Conservation (phyloP, 2,888 invertebrate genomes). For the Odontomyia ornata region DNA sequence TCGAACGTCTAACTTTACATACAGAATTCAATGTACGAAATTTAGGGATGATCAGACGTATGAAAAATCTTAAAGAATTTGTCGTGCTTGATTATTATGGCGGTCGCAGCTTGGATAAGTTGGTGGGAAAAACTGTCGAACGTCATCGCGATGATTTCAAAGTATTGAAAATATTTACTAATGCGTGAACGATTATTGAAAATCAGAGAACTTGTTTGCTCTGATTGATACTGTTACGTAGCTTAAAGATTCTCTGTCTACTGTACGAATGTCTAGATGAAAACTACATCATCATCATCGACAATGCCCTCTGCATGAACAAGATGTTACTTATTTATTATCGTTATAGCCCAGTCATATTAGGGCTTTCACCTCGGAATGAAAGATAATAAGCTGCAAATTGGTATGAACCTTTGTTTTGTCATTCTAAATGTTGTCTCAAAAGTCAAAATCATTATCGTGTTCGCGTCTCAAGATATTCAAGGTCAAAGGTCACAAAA, state of each 20-base stretch:
- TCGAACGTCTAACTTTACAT: background rate
- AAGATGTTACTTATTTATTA: too few relatives aligned
- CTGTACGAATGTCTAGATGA: slow-evolving; percentile 25
- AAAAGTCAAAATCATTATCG: too few relatives aligned
- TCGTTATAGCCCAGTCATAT: too few relatives aligned
- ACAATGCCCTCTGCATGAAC: too few relatives aligned
- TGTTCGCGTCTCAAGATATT: too few relatives aligned
- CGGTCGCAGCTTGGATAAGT: background rate
- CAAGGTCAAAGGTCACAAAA: too few relatives aligned
- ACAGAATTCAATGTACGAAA: slow-evolving; percentile 13
- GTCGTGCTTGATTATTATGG: slow-evolving; percentile 21
- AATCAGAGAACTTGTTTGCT: slow-evolving; percentile 1
- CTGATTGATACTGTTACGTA: background rate
- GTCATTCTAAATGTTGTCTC: too few relatives aligned
- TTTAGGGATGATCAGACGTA: slow-evolving; percentile 18
- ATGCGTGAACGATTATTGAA: slow-evolving; percentile 4
- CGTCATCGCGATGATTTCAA: slow-evolving; percentile 11
- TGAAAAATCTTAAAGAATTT: slow-evolving; percentile 17
- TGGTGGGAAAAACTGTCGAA: background rate
- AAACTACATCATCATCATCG: background rate
- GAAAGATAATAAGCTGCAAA: too few relatives aligned
- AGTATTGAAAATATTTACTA: slow-evolving; percentile 11
- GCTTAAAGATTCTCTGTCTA: background rate
- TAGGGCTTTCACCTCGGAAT: too few relatives aligned
- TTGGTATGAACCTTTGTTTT: too few relatives aligned